Evolutionary conservation across 2,888 invertebrate genomes (phyloP).

Genomic region (Opisthograptis luteolata): DNA sequence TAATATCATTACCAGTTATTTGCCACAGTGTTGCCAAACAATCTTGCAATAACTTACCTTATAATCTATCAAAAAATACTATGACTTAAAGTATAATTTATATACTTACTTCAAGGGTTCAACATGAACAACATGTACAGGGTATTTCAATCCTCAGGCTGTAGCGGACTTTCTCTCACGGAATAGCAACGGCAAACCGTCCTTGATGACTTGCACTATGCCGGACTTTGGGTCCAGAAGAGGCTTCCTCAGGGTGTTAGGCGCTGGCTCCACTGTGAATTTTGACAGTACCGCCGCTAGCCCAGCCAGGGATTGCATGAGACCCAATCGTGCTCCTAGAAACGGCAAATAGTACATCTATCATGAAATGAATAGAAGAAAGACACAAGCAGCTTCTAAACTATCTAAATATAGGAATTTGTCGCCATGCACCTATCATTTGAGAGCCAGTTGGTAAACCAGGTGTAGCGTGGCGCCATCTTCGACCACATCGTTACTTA

Average conservation of each 20-base stretch:
- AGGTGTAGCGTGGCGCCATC: too few species aligned
- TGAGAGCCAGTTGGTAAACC: too few species aligned
- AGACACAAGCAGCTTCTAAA: not conserved
- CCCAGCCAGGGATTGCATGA: constrained; percentile 70
- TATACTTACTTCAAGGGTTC: too few species aligned
- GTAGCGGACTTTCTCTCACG: constrained; percentile 10
- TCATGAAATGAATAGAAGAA: not conserved
- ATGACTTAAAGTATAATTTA: too few species aligned
- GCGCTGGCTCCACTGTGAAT: constrained; percentile 58
- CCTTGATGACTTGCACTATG: constrained; percentile 56
- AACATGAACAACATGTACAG: too few species aligned
- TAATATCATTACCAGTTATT: too few species aligned
- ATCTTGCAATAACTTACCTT: too few species aligned
- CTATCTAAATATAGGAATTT: too few species aligned
- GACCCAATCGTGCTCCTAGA: constrained; percentile 63
- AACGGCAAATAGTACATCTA: constrained; percentile 1
- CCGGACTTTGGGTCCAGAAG: constrained; percentile 50
- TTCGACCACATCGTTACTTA: too few species aligned
- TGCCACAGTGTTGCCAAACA: too few species aligned
- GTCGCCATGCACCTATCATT: too few species aligned
- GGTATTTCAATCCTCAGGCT: not conserved
- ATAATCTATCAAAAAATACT: too few species aligned
- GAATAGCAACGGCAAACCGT: constrained; percentile 57
- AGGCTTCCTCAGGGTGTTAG: constrained; percentile 44
- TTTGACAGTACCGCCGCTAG: constrained; percentile 62